These are phyloP conservation scores for Eupleurogrammus muticus DNA, from an alignment of 2,797 vertebrate genomes.

Conservation along the genomic window DNA sequence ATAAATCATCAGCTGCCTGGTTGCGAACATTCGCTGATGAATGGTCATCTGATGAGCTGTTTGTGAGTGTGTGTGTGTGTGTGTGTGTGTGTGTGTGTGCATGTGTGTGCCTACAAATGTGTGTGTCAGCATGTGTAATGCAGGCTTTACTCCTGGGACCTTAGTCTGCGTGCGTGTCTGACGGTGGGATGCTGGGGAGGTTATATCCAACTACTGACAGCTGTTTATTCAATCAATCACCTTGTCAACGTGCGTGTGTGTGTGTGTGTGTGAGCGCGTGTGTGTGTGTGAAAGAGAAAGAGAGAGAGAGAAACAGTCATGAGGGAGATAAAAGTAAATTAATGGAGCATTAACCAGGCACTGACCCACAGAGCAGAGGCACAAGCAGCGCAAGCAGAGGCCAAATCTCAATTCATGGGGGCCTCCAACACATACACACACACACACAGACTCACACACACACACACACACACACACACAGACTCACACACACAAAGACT, in stretches of 20 bases:
- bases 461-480: not conserved
- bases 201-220: conserved; percentile 88
- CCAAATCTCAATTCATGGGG: conserved; percentile 69
- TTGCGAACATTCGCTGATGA: conserved; percentile 57
- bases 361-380: conserved; percentile 96
- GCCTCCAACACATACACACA: not conserved
- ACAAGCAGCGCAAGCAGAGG: conserved; percentile 73
- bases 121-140: conserved; percentile 63
- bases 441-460: conserved; percentile 3
- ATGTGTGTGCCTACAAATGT: conserved; percentile 31
- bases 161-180: conserved; percentile 37
- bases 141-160: conserved; percentile 67
- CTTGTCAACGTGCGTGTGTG: conserved; percentile 81
- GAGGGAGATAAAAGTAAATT: conserved; percentile 96
- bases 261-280: conserved; percentile 75
- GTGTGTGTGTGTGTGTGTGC: conserved; percentile 26
- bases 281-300: conserved; percentile 41
- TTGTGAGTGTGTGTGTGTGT: conserved; percentile 29
- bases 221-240: conserved; percentile 98
- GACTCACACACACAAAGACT: not conserved
- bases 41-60: conserved; percentile 61
- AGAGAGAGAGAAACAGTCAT: conserved; percentile 79
- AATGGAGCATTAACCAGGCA: conserved; percentile 99
- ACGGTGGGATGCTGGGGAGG: conserved; percentile 71
- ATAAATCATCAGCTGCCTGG: conserved; percentile 58